A percentile compares a stretch with the other conserved stretches of the same genome.
Conservation (phyloP, 2,797 vertebrate genomes). For the Danio jaintianensis region DNA sequence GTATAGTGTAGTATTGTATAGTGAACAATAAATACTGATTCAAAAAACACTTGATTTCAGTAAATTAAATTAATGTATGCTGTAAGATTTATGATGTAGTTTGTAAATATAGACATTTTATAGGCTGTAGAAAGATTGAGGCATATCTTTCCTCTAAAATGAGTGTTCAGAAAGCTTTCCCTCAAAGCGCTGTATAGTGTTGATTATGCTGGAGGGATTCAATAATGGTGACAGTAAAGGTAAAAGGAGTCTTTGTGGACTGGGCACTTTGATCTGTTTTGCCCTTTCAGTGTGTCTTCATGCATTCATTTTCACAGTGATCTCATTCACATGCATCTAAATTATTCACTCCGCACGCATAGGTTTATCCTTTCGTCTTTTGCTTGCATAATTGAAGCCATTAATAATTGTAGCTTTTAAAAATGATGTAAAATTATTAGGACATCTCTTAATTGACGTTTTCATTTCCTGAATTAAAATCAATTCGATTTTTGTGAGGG, state of each 20-base stretch:
- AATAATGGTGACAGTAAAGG: conserved; percentile 24
- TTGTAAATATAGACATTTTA: background rate
- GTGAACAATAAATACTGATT: no score
- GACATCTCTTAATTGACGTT: background rate
- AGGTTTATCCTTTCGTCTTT: background rate
- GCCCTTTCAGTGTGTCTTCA: background rate
- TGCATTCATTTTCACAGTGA: background rate
- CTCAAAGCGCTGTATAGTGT: background rate
- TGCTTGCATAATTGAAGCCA: background rate
- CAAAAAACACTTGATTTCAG: background rate
- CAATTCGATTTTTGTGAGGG: background rate
- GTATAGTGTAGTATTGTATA: no score
- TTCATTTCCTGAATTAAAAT: background rate
- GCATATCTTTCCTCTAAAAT: background rate
- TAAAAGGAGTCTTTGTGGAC: conserved; percentile 24
- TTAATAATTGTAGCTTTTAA: background rate
- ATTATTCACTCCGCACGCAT: background rate
- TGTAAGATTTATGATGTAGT: background rate
- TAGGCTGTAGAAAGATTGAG: background rate
- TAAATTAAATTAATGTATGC: background rate
- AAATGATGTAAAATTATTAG: background rate
- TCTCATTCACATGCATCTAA: background rate
- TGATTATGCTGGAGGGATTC: conserved; percentile 7
- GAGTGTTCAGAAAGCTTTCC: background rate
- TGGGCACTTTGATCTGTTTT: conserved; percentile 21